Evolutionary conservation across 64 coral and sea anemone species (phyloP).

Genomic region (Stichodactyla helianthus): DNA sequence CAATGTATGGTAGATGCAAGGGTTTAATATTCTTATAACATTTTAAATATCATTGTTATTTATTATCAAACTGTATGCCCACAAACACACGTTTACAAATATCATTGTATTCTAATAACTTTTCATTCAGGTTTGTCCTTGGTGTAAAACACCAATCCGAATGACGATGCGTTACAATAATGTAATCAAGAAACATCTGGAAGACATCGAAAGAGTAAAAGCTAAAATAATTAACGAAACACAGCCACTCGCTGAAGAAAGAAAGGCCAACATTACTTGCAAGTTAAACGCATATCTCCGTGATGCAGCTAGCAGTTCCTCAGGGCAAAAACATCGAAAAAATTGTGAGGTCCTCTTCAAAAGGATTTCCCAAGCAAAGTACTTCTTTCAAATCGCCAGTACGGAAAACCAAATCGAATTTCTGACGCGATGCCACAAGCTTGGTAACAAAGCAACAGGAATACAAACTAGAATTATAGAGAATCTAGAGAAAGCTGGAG

Average conservation of each 20-base stretch:
- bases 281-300: not conserved
- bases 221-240: not conserved
- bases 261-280: not conserved
- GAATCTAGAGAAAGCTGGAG: not conserved
- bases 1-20: no score
- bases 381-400: not conserved
- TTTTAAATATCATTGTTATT: no score
- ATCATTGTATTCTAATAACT: no score
- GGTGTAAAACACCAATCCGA: slow-evolving; percentile 39
- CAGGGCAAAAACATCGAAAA: not conserved
- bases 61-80: no score
- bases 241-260: not conserved
- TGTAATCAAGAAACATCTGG: slow-evolving; percentile 35
- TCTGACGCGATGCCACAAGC: slow-evolving; percentile 26
- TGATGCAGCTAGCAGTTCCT: not conserved
- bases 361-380: not conserved
- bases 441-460: not conserved
- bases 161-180: slow-evolving; percentile 59
- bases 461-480: not conserved
- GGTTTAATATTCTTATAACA: no score
- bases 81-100: no score
- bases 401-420: slow-evolving; percentile 50
- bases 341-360: not conserved
- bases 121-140: slow-evolving; percentile 31
- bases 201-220: slow-evolving; percentile 56